These are phyloP conservation scores for Danionella cerebrum DNA, from an alignment of 2,113 vertebrate species.

Conservation along the genomic window DNA sequence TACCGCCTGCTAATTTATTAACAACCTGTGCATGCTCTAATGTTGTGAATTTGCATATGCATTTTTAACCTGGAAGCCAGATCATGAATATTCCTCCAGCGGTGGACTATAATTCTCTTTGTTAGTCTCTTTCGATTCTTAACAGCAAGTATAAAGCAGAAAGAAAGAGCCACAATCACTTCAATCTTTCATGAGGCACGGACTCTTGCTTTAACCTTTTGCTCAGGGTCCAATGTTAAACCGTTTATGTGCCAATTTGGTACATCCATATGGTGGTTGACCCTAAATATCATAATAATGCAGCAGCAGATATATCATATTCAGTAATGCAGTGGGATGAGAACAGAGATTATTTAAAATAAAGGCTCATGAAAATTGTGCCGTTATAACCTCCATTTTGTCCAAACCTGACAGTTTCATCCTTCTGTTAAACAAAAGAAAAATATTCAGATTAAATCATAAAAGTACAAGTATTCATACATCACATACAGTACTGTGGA, in stretches of 20 bases:
- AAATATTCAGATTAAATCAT: no score
- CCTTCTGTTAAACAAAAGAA: no score
- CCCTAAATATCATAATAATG: constrained; percentile 9
- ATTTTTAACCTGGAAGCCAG: constrained; percentile 70
- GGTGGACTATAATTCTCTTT: constrained; percentile 45
- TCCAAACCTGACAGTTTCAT: no score
- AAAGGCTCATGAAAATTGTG: no score
- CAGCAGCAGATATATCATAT: not conserved
- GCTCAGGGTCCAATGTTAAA: constrained; percentile 54
- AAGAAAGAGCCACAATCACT: constrained; percentile 37
- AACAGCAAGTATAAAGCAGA: constrained; percentile 31
- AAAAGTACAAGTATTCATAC: no score
- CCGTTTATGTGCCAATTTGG: constrained; percentile 21
- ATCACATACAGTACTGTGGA: no score
- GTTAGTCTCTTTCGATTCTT: constrained; percentile 56
- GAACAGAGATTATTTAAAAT: not conserved
- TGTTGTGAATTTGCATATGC: constrained; percentile 74
- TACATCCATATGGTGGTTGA: constrained; percentile 5
- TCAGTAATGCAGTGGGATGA: not conserved
- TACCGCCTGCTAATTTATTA: constrained; percentile 85
- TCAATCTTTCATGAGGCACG: constrained; percentile 54
- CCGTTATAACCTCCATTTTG: no score
- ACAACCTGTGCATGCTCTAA: constrained; percentile 79
- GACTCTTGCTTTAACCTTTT: no score
- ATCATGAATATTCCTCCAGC: constrained; percentile 61